These are phyloP conservation scores for Trichechus manatus DNA, from an alignment of 2,113 vertebrate species.

Conservation along the genomic window DNA sequence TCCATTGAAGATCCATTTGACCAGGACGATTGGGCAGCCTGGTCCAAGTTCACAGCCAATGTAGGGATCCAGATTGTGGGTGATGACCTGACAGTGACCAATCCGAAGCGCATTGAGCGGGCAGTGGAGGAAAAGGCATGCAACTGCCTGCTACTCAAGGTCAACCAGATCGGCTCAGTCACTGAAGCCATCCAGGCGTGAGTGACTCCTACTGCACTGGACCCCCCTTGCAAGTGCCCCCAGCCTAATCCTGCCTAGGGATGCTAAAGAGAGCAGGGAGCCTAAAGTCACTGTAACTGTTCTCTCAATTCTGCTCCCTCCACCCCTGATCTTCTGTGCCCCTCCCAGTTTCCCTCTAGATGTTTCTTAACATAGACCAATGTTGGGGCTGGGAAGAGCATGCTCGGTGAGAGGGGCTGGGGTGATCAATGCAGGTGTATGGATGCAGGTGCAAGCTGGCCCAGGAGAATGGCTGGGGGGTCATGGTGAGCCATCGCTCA, in stretches of 20 bases:
- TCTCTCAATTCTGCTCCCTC: neutral
- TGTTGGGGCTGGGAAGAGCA: neutral
- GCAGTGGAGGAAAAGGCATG: constrained; percentile 96
- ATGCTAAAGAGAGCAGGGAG: neutral
- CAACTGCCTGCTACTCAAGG: constrained; percentile 96
- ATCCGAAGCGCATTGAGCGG: constrained; percentile 94
- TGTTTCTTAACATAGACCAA: neutral
- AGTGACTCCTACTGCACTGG: constrained; percentile 79
- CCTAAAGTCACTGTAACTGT: neutral
- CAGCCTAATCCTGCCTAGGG: neutral
- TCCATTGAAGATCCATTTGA: constrained; percentile 97
- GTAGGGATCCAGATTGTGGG: constrained; percentile 96
- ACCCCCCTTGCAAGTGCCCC: neutral
- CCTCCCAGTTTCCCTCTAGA: neutral
- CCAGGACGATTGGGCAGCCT: constrained; percentile 96
- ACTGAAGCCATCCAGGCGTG: constrained; percentile 96
- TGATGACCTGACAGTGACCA: constrained; percentile 95
- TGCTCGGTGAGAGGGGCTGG: neutral
- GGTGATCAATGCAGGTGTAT: constrained; percentile 31
- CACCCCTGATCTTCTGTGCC: neutral
- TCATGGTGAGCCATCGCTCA: constrained; percentile 97
- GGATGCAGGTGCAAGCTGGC: constrained; percentile 94
- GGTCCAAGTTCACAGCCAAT: constrained; percentile 94
- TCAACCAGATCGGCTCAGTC: constrained; percentile 96
- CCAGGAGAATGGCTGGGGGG: constrained; percentile 97